Evolutionary conservation across 1,140 invertebrate genomes (phyloP).

Genomic region (Laupala kohalensis): DNA sequence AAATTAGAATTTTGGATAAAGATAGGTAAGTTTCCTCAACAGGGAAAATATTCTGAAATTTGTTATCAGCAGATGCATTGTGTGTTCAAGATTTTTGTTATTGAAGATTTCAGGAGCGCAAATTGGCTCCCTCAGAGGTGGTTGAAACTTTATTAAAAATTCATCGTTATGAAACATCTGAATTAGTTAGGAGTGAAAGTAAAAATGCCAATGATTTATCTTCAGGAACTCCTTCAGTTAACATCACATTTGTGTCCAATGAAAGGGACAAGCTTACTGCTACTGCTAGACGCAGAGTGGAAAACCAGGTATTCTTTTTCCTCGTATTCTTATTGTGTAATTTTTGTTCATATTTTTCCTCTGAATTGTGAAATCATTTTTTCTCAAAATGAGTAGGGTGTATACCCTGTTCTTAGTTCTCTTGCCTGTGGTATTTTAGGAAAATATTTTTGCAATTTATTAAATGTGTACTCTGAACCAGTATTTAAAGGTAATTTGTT

Average conservation of each 20-base stretch:
- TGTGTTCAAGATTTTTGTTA: neutral
- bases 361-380: too few species aligned
- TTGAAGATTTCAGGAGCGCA: neutral
- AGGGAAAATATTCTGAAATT: slow-evolving; percentile 8
- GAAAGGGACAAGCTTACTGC: slow-evolving; percentile 25
- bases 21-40: slow-evolving; percentile 29
- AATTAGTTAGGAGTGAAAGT: neutral
- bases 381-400: too few species aligned
- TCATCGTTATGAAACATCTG: neutral
- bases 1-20: slow-evolving; percentile 42
- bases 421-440: too few species aligned
- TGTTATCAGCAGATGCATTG: neutral
- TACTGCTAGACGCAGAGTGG: neutral
- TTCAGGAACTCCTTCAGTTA: slow-evolving; percentile 15
- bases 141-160: slow-evolving; percentile 11
- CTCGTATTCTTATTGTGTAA: too few species aligned
- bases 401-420: too few species aligned
- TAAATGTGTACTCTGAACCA: too few species aligned
- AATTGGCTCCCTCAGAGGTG: neutral
- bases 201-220: neutral
- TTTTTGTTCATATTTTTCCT: too few species aligned
- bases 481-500: too few species aligned
- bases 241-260: slow-evolving; percentile 34
- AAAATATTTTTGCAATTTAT: too few species aligned
- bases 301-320: neutral